Percentiles rank a stretch among this genome's conserved stretches.
Conservation (phyloP, 2,888 invertebrate genomes). For the Torymus texanus region DNA sequence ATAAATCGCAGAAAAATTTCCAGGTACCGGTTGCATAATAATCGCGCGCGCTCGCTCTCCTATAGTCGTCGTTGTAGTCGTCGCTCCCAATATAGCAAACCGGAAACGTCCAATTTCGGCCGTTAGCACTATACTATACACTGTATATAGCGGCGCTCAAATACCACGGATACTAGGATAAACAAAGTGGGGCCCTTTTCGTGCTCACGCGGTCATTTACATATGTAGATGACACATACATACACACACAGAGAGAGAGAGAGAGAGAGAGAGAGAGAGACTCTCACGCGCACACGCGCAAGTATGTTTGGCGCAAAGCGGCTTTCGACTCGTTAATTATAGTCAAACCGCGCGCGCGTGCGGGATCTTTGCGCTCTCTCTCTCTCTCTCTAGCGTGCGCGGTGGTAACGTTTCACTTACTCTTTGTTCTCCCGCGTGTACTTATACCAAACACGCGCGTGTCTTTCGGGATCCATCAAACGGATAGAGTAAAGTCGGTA, state of each 20-base stretch:
- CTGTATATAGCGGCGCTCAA: background rate
- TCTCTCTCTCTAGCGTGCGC: background rate
- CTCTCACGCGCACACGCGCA: too few relatives aligned
- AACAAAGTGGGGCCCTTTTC: too few relatives aligned
- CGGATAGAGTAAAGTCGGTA: background rate
- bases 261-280: too few relatives aligned
- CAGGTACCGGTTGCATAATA: too few relatives aligned
- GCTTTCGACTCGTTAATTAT: slow-evolving; percentile 40
- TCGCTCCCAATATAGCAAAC: too few relatives aligned
- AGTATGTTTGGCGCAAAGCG: background rate
- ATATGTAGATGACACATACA: background rate
- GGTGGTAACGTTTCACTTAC: background rate
- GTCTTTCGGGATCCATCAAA: slow-evolving; percentile 7
- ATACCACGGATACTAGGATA: too few relatives aligned
- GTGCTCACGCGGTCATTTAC: background rate
- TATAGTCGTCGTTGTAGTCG: too few relatives aligned
- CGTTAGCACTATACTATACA: background rate
- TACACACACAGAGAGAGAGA: too few relatives aligned
- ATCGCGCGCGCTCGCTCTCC: too few relatives aligned
- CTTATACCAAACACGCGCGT: background rate
- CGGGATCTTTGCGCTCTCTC: too few relatives aligned
- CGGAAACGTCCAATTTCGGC: background rate
- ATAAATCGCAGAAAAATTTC: too few relatives aligned
- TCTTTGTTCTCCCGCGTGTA: slow-evolving; percentile 3
- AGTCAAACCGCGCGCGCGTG: background rate